These are phyloP conservation scores for Protophormia terraenovae DNA, from an alignment of 2,888 invertebrate genomes.

Conservation along the genomic window DNA sequence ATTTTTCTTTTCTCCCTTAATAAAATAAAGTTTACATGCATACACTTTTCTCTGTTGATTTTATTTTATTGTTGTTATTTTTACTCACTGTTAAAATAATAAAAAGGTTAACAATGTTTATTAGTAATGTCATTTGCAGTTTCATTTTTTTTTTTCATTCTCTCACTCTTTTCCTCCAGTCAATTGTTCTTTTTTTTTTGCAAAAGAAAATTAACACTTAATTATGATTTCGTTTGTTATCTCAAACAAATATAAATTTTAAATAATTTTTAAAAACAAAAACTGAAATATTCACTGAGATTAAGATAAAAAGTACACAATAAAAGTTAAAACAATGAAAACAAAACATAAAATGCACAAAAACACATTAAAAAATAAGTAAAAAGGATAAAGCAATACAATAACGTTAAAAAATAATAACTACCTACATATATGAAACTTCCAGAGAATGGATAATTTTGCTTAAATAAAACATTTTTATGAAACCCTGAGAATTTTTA, in stretches of 20 bases:
- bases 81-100: not conserved
- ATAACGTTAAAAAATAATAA: not conserved
- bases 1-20: not conserved
- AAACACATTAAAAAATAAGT: not conserved
- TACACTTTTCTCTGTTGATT: not conserved
- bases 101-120: conserved; percentile 59
- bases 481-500: not conserved
- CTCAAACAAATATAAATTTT: conserved; percentile 44
- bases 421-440: not conserved
- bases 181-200: not conserved
- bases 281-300: conserved; percentile 23
- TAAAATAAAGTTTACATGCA: not conserved
- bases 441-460: conserved; percentile 13
- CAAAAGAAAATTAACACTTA: conserved; percentile 54
- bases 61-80: conserved; percentile 1
- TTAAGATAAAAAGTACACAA: conserved; percentile 32
- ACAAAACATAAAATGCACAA: not conserved
- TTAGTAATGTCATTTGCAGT: conserved; percentile 55
- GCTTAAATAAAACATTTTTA: conserved; percentile 11
- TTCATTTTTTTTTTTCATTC: not conserved
- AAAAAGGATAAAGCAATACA: not conserved
- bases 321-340: conserved; percentile 21
- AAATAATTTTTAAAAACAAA: conserved; percentile 31
- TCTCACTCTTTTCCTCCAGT: not conserved
- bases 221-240: conserved; percentile 60